Percentiles rank a stretch among this genome's conserved stretches.
These are phyloP conservation scores for Chrysochloris asiatica DNA, from an alignment of 2,113 vertebrate species.

Conservation along the genomic window DNA sequence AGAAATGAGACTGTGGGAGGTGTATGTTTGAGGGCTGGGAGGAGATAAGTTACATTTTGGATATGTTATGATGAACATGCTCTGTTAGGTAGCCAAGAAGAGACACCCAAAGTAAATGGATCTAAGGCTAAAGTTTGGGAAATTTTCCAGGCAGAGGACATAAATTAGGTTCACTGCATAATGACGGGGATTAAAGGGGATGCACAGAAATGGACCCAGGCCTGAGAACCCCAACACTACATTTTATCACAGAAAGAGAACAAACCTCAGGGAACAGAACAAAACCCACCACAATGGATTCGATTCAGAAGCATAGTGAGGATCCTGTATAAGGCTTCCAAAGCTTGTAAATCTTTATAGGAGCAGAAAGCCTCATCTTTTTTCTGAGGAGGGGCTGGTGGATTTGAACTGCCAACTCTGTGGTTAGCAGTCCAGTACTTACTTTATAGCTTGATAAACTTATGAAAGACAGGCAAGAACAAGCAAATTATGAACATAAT, in stretches of 20 bases:
- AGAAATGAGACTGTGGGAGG: neutral
- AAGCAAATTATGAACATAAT: constrained; percentile 88
- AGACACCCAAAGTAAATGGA: neutral
- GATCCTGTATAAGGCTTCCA: too few species aligned
- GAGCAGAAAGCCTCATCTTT: too few species aligned
- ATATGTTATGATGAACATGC: neutral
- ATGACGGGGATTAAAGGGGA: neutral
- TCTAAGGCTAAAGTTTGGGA: neutral
- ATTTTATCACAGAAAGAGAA: constrained; percentile 4
- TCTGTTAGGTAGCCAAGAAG: neutral
- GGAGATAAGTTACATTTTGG: neutral
- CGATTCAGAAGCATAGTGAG: too few species aligned
- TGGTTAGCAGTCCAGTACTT: too few species aligned
- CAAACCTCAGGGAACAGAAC: neutral
- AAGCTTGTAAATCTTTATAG: too few species aligned
- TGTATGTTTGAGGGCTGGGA: neutral
- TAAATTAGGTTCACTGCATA: neutral
- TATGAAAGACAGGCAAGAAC: constrained; percentile 71
- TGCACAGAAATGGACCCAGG: neutral
- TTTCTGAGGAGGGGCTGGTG: too few species aligned
- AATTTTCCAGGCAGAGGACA: neutral
- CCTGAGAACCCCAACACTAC: neutral
- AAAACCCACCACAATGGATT: too few species aligned
- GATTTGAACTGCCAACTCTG: too few species aligned
- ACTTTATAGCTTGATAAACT: too few species aligned